Evolutionary conservation across 1,140 invertebrate species (phyloP).

Genomic region (Spodoptera litura): DNA sequence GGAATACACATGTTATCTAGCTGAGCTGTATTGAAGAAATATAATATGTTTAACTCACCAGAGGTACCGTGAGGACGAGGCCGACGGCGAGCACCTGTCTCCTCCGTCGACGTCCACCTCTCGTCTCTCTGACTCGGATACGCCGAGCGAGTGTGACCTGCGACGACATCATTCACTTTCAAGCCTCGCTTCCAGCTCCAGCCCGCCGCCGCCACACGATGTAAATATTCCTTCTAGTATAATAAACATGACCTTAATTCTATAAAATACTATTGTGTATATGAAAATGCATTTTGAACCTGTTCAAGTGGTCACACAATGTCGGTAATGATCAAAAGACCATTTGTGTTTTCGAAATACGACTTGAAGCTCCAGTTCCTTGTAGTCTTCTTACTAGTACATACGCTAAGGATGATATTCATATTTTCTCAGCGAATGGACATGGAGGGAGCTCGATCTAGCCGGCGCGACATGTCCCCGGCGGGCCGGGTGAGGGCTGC

Average conservation of each 20-base stretch:
- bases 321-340: too few species aligned
- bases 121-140: constrained; percentile 96
- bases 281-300: too few species aligned
- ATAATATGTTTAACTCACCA: constrained; percentile 31
- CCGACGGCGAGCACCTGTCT: constrained; percentile 93
- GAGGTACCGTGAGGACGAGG: constrained; percentile 79
- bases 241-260: not conserved
- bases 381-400: not conserved
- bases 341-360: too few species aligned
- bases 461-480: constrained; percentile 92
- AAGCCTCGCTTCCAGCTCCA: constrained; percentile 95
- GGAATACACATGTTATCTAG: too few species aligned
- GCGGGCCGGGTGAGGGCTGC: constrained; percentile 90
- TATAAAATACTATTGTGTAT: too few species aligned
- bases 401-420: not conserved
- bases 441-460: constrained; percentile 83
- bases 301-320: too few species aligned
- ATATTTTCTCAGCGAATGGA: constrained; percentile 68
- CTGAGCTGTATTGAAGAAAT: too few species aligned
- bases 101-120: constrained; percentile 95
- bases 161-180: constrained; percentile 87
- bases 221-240: constrained; percentile 54
- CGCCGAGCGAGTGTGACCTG: constrained; percentile 95
- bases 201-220: constrained; percentile 88
- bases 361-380: not conserved